phyloP scores from a whole-genome alignment of 1,140 invertebrate genomes.

The Cylas formicarius region DNA sequence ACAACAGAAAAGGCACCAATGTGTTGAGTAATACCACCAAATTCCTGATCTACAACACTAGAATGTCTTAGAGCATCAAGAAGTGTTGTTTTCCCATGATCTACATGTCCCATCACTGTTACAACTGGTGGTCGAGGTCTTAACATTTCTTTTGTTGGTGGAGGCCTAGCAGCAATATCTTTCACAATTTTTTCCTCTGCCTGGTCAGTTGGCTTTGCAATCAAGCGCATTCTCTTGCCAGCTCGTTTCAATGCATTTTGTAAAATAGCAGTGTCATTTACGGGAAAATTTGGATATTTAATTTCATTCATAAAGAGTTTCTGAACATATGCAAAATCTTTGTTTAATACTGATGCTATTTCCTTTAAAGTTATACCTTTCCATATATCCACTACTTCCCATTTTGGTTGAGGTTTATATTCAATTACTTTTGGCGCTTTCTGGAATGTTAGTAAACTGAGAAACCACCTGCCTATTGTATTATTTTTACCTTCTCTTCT shows the following conservation, averaged over 20 bases:
- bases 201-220: conserved; percentile 30
- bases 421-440: conserved; percentile 46
- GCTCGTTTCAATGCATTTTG: conserved; percentile 31
- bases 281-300: conserved; percentile 24
- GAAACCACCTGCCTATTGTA: neutral
- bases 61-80: conserved; percentile 84
- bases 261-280: conserved; percentile 33
- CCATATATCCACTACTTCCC: conserved; percentile 60
- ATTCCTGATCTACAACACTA: conserved; percentile 82
- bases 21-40: conserved; percentile 99
- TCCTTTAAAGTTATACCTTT: conserved; percentile 68
- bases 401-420: conserved; percentile 46
- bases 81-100: conserved; percentile 98
- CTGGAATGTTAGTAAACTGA: conserved; percentile 34
- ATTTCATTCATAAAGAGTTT: conserved; percentile 36
- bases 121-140: conserved; percentile 78
- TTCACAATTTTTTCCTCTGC: conserved; percentile 25
- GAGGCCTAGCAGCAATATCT: conserved; percentile 39
- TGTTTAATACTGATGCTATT: conserved; percentile 54
- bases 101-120: conserved; percentile 98
- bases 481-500: conserved; percentile 43
- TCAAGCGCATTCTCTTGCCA: conserved; percentile 35
- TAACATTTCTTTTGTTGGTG: conserved; percentile 57
- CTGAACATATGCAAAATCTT: conserved; percentile 41
- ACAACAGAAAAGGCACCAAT: conserved; percentile 95